phyloP scores from a whole-genome alignment of 2,113 vertebrate genomes.

The Eulacestoma nigropectus region DNA sequence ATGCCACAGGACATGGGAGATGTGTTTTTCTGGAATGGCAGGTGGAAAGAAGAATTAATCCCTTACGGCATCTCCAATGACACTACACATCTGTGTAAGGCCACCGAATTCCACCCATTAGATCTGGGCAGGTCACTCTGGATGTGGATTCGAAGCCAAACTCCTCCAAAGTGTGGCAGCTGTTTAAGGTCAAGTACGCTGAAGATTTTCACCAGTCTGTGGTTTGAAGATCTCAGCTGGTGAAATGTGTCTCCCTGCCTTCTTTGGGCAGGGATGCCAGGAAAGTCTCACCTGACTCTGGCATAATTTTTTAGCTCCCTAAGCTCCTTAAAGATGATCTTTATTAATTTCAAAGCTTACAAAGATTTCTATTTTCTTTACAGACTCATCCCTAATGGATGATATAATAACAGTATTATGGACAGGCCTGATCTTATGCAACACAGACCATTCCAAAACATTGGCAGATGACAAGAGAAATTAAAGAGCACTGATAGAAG shows the following conservation, averaged over 20 bases:
- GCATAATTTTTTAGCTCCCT: background rate
- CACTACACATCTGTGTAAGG: fast-evolving
- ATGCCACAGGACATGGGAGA: background rate
- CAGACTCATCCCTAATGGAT: background rate
- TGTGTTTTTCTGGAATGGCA: background rate
- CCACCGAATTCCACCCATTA: background rate
- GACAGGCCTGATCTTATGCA: background rate
- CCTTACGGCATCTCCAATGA: background rate
- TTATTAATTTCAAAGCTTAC: background rate
- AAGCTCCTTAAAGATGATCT: background rate
- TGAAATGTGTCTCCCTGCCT: background rate
- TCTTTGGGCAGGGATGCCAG: background rate
- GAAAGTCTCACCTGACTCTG: background rate
- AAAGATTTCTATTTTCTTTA: background rate
- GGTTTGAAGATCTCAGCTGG: background rate
- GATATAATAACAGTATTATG: background rate
- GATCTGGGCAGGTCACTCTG: background rate
- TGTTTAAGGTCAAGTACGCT: background rate
- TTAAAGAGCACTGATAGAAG: background rate
- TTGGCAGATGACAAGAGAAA: background rate
- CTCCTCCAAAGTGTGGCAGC: background rate
- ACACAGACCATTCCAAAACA: background rate
- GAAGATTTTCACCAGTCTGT: background rate
- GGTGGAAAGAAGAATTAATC: background rate
- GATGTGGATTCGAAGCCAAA: background rate